Evolutionary conservation across 1,140 invertebrate genomes (phyloP), one percentile per base, ranked within the genome.

Genomic region (Pseudomyrmex flavicornis): DNA sequence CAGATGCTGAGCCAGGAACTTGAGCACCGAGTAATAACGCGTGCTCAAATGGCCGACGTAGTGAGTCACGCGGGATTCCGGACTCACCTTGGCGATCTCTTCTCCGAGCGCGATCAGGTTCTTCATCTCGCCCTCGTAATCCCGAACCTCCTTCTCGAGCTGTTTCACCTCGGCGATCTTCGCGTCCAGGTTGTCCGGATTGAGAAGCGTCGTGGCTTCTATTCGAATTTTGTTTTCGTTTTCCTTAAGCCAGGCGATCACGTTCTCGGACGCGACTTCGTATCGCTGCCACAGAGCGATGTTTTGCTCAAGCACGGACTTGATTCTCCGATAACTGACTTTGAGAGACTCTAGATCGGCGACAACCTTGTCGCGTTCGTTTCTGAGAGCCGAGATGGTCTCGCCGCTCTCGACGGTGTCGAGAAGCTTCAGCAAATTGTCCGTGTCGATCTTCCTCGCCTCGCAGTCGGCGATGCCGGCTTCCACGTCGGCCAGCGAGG

Each of bases 181-280:
- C 13, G 95, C 92, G 69, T 96, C 95, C 61, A 98, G 96, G 77
- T 96, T 95, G 20, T 95, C 93, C 4, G 98, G 90, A 90, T 97
- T 95, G 83, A 97, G 93, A 88, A 97, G 96, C 59, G 95, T 95
- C 7, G 96, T 95, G 12, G 97, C 96, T 92, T 98, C 97, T 56
- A 95, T 93, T 91, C 97, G 96, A 0, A 98, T 96, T 92, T 95
- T 96, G 68, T 96, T 96, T 95, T 99, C 98, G 83, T 96, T 97
- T 68, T 97, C 97, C 91, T 98, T 98, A n/a, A 99, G 92, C 97
- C 97, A 98, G 1, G 96, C 95, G 1, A 96, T 95, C 9, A 98
- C 95, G 80, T 95, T 96, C 88, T 99, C 98, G 69, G 97, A 96
- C 17, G 96, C 93, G 2, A 94, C 92, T 91, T 99, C 98, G 92